A percentile compares a stretch with the other conserved stretches of the same genome.
Conservation (phyloP, 2,797 vertebrate genomes). For the Coregonus sp. region DNA sequence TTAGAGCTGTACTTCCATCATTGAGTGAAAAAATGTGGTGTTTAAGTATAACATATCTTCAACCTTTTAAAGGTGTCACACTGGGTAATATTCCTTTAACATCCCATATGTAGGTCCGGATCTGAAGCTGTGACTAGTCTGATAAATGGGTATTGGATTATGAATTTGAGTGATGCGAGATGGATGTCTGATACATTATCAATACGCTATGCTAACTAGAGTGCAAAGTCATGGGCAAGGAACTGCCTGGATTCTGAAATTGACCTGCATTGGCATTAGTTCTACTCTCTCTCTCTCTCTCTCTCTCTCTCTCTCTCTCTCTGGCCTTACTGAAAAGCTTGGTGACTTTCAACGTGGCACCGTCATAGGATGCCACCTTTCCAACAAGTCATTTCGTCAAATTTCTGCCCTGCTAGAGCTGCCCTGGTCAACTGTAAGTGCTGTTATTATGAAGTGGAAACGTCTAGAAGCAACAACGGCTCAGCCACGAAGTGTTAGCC, state of each 20-base stretch:
- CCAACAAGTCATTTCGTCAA: too few relatives aligned
- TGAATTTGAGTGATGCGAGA: neutral
- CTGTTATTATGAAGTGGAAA: too few relatives aligned
- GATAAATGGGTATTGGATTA: neutral
- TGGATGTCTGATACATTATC: conserved; percentile 31
- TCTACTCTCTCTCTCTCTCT: neutral
- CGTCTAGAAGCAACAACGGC: too few relatives aligned
- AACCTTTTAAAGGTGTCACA: neutral
- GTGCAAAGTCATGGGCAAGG: conserved; percentile 47
- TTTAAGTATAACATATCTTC: neutral
- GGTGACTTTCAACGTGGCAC: too few relatives aligned
- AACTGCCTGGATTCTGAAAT: conserved; percentile 38
- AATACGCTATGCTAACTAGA: conserved; percentile 39
- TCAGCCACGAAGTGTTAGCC: too few relatives aligned
- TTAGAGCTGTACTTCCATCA: neutral
- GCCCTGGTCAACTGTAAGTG: too few relatives aligned
- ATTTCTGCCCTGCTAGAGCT: too few relatives aligned
- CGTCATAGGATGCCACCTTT: too few relatives aligned
- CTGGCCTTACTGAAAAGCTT: neutral
- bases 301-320: neutral
- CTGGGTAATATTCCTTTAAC: neutral
- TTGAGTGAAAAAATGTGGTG: neutral
- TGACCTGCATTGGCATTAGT: conserved; percentile 37
- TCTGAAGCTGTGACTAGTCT: neutral
- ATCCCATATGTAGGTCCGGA: neutral